These are phyloP conservation scores for Diloba caeruleocephala DNA, from an alignment of 2,888 invertebrate genomes.

Conservation along the genomic window DNA sequence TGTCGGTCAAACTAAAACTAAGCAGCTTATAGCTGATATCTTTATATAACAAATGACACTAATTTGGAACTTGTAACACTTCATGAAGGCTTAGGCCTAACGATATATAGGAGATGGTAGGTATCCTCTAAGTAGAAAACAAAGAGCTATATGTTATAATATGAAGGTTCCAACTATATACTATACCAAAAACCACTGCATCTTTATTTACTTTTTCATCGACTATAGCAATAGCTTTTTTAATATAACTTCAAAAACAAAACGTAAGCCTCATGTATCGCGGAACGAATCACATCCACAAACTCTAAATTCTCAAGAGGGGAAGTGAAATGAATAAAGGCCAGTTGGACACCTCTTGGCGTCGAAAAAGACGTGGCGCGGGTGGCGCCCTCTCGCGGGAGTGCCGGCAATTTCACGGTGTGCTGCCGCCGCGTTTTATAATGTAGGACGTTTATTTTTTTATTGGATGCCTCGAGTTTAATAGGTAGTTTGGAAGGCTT, in stretches of 20 bases:
- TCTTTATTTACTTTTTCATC: too few species aligned
- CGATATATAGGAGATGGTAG: too few species aligned
- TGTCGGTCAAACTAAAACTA: too few species aligned
- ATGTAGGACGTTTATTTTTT: constrained; percentile 46
- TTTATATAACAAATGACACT: too few species aligned
- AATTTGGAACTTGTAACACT: too few species aligned
- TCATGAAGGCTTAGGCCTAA: too few species aligned
- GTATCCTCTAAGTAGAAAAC: too few species aligned
- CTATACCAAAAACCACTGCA: neutral
- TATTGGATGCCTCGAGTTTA: constrained; percentile 43
- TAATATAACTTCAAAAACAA: constrained; percentile 13
- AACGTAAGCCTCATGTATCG: constrained; percentile 36
- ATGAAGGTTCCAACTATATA: too few species aligned
- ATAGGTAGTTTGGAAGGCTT: constrained; percentile 42
- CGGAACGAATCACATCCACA: constrained; percentile 50
- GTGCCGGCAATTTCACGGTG: constrained; percentile 63
- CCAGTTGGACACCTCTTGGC: constrained; percentile 53
- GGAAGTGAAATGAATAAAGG: constrained; percentile 60
- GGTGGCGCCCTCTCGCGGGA: constrained; percentile 50
- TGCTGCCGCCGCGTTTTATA: constrained; percentile 53
- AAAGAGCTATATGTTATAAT: too few species aligned
- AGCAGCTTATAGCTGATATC: too few species aligned
- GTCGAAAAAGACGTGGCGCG: constrained; percentile 53
- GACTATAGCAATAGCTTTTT: too few species aligned
- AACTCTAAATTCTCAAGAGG: constrained; percentile 48